Evolutionary conservation across 2,888 invertebrate species (phyloP), one percentile per base, ranked within the genome.

Genomic region (Laspeyria flexula): DNA sequence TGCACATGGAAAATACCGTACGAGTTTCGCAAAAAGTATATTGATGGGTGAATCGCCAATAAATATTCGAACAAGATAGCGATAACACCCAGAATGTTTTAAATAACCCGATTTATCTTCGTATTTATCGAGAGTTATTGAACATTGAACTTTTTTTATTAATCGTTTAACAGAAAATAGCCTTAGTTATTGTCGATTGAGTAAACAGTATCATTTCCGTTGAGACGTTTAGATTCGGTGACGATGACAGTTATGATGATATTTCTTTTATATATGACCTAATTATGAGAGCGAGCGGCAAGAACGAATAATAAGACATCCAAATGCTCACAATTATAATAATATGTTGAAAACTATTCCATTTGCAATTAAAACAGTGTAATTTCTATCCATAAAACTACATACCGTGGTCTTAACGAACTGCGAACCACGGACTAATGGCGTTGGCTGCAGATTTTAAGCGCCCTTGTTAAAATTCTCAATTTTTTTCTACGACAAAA

Each of bases 1-100:
- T 73, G 50, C 67, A 71, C 71, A 71, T 70, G 62, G 66, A 45
- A 55, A 58, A 61, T 73, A 64, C 61, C 46, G 47, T 53, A 54
- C 46, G 40, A 40, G 39, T 62, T 53, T 55, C 42, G 57, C 49
- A 71, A 69, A 71, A 68, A 67, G 54, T 46, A 35, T 50, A 53
- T 56, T 57, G 66, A 58, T 65, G 60, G 60, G 63, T 63, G 70
- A 69, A 69, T 72, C 59, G 60, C 56, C 46, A 58, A 41, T 69
- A 69, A 65, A 70, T 68, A 65, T 60, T 39, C 52, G 43, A 48
- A 43, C 34, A 54, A 58, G 53, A 68, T 68, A 60, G 51, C 60
- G 61, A 61, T 69, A 68, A 57, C 55, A 53, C 59, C 43, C 42
- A 21, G 45, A 46, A 58, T 55, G 39, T 54, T 56, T 51, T 50